Evolutionary conservation across 2,797 vertebrate genomes (phyloP), one percentile per base, ranked within the genome.

Genomic region (Poeciliopsis paucimaculata): DNA sequence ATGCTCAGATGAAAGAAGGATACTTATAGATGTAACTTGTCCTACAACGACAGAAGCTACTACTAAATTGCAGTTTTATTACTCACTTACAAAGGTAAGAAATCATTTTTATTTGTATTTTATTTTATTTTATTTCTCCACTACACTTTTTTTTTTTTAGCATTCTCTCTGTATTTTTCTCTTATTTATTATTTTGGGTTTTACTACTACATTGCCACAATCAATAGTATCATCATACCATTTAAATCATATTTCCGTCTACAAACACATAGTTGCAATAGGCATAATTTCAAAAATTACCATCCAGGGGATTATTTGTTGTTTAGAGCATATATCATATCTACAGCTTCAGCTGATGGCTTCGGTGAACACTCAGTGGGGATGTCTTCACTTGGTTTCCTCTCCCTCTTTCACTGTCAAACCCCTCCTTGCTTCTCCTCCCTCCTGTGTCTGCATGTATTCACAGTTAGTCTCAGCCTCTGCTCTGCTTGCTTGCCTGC

Each of bases 51-150:
- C 66, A 78, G 64, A 78, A 34, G 71, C 51, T 23, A 18, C 66
- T 66, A 64, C 47, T 89, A 81, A 76, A 77, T 74, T 57, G 79
- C 47, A 78, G 78, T 77, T 83, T 75, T 41, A 64, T 83, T 77
- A 71, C 84, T 34, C 83, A 89, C 86, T 87, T 85, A 85, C 86
- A 79, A 84, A 94, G 95, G 94, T 94, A 92, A 94, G 95, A 77
- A 76, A 31, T 66, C 49, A 55, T 60, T 78, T 43, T 76, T 80
- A 75, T 23, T 77, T 73, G 20, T 26, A 28, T 74, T 9, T 34
- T 34, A 34, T 34, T 34, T 34, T 34, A 34, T 34, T 34, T 73
- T 46, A 0, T 4, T 64, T 9, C 34, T 26, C 53, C 7, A 28
- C 20, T 16, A 43, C 28, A 72, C 31, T 20, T 10, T 15, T 72